Evolutionary conservation across 2,888 invertebrate species (phyloP), one percentile per base, ranked within the genome.

Genomic region (Tubiluchus corallicola): DNA sequence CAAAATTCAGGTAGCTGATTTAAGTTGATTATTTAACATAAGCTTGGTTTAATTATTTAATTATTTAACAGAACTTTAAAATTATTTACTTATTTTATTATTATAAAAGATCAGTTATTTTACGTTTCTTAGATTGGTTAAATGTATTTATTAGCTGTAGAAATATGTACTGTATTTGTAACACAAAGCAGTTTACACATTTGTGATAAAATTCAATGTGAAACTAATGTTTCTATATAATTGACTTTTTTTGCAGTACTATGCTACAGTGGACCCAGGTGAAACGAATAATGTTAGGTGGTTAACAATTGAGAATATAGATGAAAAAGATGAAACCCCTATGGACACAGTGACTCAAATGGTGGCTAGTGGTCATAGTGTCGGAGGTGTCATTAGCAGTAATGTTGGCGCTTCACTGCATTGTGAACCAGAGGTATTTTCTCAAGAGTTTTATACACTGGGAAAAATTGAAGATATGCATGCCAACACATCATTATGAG

Each of bases 361-460:
- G 58, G 56, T 44, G 80, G 88, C 59, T 46, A 85, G 85, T 61
- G 94, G 94, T 0, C 88, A 90, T 57, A 85, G 90, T 51, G 96
- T 94, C 13, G 96, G 96, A 15, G 94, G 90, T 0, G 90, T 96
- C 44, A 87, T 96, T 42, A 85, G 83, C 48, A 76, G 82, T 62
- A 83, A 82, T 0, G 88, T 90, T 1, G 87, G 85, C 15, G 80
- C 79, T 17, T 74, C 77, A n/a, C n/a, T n/a, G n/a, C n/a, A n/a
- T n/a, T n/a, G n/a, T n/a, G n/a, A n/a, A n/a, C n/a, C n/a, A n/a
- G n/a, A n/a, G n/a, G n/a, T n/a, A n/a, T n/a, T n/a, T n/a, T n/a
- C n/a, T n/a, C n/a, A n/a, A n/a, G n/a, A n/a, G n/a, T n/a, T n/a
- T n/a, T n/a, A n/a, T n/a, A n/a, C n/a, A n/a, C n/a, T n/a, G n/a